Conservation (phyloP, 2,797 vertebrate genomes). For the Pogoniulus pusillus region DNA sequence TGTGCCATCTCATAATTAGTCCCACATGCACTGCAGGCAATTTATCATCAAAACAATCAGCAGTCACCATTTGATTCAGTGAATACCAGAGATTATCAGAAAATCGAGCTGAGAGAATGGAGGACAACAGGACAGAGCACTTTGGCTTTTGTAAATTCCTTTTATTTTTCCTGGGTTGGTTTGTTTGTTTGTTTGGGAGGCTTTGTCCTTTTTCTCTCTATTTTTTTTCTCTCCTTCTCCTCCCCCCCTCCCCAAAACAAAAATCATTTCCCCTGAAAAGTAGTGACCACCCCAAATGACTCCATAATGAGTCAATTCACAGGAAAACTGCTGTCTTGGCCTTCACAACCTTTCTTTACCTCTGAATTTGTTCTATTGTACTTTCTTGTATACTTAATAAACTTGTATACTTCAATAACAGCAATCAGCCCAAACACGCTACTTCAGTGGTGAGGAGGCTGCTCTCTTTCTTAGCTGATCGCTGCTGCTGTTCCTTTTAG, state of each 20-base stretch:
- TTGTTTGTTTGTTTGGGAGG: too few species aligned
- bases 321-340: background rate
- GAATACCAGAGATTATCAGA: slow-evolving; percentile 57
- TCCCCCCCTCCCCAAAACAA: too few species aligned
- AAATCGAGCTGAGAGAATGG: background rate
- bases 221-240: too few species aligned
- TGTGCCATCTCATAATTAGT: slow-evolving; percentile 77
- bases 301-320: slow-evolving; percentile 43
- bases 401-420: slow-evolving; percentile 26
- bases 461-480: background rate
- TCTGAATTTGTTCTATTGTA: slow-evolving; percentile 1
- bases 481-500: background rate
- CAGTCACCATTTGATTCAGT: slow-evolving; percentile 59
- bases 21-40: slow-evolving; percentile 72
- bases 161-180: background rate
- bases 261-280: slow-evolving; percentile 25
- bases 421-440: slow-evolving; percentile 8
- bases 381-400: slow-evolving; percentile 43
- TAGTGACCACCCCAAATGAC: slow-evolving; percentile 34
- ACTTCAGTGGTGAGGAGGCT: slow-evolving; percentile 7
- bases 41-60: slow-evolving; percentile 79
- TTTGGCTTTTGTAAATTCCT: background rate
- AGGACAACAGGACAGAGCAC: background rate
- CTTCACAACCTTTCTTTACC: slow-evolving; percentile 33
- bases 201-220: too few species aligned